These are phyloP conservation scores for Spicauda simplicius DNA, from an alignment of 2,888 invertebrate genomes.

Conservation along the genomic window DNA sequence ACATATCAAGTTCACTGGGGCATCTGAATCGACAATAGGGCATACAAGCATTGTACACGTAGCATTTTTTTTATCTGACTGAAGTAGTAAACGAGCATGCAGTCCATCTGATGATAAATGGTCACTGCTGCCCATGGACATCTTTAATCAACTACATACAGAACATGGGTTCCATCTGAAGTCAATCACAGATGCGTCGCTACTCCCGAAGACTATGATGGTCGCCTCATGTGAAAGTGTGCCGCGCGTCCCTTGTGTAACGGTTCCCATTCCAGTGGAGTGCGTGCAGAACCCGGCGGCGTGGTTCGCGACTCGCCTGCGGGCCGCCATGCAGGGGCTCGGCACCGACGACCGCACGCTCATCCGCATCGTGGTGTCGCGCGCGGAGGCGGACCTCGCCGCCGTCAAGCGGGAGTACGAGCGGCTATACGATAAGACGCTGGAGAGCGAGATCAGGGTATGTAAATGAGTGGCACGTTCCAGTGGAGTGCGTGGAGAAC, in stretches of 20 bases:
- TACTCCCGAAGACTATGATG: no score
- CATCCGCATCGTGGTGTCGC: slow-evolving; percentile 88
- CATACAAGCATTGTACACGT: no score
- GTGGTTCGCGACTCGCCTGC: slow-evolving; percentile 88
- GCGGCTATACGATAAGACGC: slow-evolving; percentile 87
- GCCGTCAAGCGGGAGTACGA: slow-evolving; percentile 89
- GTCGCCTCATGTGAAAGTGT: no score
- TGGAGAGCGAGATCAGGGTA: slow-evolving; percentile 87
- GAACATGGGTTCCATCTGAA: no score
- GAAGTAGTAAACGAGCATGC: no score
- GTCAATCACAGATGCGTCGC: no score
- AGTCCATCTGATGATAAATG: no score
- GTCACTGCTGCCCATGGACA: no score
- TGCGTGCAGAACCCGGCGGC: slow-evolving; percentile 87
- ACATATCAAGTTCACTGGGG: no score
- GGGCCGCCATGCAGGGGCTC: slow-evolving; percentile 87
- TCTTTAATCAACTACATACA: no score
- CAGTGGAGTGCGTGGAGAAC: slow-evolving; percentile 90
- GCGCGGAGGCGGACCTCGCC: slow-evolving; percentile 89
- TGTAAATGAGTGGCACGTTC: slow-evolving; percentile 53
- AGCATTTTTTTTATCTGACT: no score
- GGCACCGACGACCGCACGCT: slow-evolving; percentile 90
- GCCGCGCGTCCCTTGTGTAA: slow-evolving; percentile 9
- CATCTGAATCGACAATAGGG: no score
- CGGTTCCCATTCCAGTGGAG: slow-evolving; percentile 83